Percentiles rank a stretch among this genome's conserved stretches.
Evolutionary conservation across 2,888 invertebrate species (phyloP).

Genomic region (Capitulum mitella): DNA sequence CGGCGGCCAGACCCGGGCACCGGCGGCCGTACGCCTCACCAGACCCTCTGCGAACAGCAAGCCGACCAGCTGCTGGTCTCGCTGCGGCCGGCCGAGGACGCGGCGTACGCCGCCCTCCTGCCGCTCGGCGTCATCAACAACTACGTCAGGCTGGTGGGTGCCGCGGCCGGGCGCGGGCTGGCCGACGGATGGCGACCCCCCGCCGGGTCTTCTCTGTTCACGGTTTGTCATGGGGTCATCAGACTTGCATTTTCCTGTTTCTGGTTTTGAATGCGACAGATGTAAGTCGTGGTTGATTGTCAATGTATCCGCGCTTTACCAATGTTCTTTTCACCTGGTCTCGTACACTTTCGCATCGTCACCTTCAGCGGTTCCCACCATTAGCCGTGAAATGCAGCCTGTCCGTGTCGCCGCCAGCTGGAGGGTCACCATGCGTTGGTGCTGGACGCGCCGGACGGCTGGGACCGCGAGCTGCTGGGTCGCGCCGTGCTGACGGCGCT

Average conservation of each 20-base stretch:
- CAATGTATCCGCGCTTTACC: no score
- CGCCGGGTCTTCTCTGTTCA: no score
- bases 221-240: no score
- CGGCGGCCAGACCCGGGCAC: not conserved
- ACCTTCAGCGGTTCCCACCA: no score
- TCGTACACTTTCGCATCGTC: no score
- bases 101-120: not conserved
- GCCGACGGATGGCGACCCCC: no score
- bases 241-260: no score
- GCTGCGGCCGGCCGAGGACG: slow-evolving; percentile 16
- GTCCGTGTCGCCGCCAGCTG: not conserved
- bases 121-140: not conserved
- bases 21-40: not conserved
- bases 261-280: no score
- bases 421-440: not conserved
- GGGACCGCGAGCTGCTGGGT: slow-evolving; percentile 12
- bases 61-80: not conserved
- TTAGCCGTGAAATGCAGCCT: no score
- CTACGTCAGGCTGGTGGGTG: not conserved
- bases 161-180: not conserved
- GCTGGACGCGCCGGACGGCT: slow-evolving; percentile 13
- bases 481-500: slow-evolving; percentile 20
- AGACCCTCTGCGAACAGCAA: not conserved
- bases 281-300: no score
- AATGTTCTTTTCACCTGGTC: no score